These are phyloP conservation scores for Magallana angulata DNA, from an alignment of 1,140 invertebrate genomes.

Conservation along the genomic window DNA sequence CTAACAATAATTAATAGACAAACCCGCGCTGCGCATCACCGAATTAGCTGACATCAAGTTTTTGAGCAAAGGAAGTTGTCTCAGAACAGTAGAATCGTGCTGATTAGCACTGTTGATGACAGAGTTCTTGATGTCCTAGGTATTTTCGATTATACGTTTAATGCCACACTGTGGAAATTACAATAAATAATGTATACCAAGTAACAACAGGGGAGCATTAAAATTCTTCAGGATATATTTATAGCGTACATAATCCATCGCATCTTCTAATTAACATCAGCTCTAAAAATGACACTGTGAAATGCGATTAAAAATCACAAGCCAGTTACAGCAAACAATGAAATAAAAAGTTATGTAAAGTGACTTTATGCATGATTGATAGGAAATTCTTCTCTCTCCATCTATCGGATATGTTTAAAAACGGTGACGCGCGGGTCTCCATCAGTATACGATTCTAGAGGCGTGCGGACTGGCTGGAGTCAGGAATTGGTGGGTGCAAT, in stretches of 20 bases:
- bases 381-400: background rate
- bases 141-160: background rate
- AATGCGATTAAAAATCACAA: constrained; percentile 20
- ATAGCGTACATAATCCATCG: background rate
- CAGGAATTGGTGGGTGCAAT: background rate
- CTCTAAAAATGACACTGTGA: background rate
- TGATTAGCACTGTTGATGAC: background rate
- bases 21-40: background rate
- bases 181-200: constrained; percentile 19
- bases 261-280: background rate
- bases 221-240: background rate
- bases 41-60: too few species aligned
- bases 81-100: too few species aligned
- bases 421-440: background rate
- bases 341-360: background rate
- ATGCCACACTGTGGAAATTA: background rate
- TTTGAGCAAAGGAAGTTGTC: too few species aligned
- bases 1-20: constrained; percentile 20
- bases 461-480: background rate
- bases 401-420: constrained; percentile 28
- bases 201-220: background rate
- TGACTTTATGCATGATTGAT: constrained; percentile 20
- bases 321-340: background rate
- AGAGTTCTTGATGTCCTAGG: background rate
- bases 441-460: background rate